phyloP scores from a whole-genome alignment of 2,888 invertebrate species.

The Malacosoma neustria region DNA sequence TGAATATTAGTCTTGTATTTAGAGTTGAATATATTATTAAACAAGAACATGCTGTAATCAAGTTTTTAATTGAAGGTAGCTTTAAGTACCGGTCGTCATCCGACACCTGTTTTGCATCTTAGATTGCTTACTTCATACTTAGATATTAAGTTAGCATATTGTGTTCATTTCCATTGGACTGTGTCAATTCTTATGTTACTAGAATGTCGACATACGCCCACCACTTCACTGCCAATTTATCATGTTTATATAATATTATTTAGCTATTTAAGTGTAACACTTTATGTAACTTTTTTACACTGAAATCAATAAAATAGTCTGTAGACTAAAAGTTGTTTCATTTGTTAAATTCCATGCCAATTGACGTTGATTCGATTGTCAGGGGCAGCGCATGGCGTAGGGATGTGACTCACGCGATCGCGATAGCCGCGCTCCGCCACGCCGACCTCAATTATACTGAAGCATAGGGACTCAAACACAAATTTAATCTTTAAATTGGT shows the following conservation, averaged over 20 bases:
- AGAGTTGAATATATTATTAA: no score
- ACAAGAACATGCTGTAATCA: no score
- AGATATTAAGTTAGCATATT: conserved; percentile 42
- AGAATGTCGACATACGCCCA: conserved; percentile 78
- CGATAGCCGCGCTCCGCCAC: conserved; percentile 20
- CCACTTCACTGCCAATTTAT: conserved; percentile 60
- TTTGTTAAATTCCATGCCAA: conserved; percentile 64
- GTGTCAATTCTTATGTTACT: conserved; percentile 79
- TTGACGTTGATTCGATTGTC: conserved; percentile 47
- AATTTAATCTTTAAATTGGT: conserved; percentile 65
- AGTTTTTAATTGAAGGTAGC: no score
- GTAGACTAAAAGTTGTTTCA: conserved; percentile 62
- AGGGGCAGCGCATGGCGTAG: conserved; percentile 30
- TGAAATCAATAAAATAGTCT: conserved; percentile 61
- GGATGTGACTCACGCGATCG: conserved; percentile 40
- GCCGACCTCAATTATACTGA: conserved; percentile 2
- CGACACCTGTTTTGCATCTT: conserved; percentile 51
- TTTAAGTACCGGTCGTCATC: conserved; percentile 22
- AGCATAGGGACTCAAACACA: conserved; percentile 32
- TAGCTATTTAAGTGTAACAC: conserved; percentile 41
- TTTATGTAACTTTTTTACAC: conserved; percentile 61
- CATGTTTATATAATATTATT: conserved; percentile 31
- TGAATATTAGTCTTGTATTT: conserved; percentile 14
- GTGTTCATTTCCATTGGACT: conserved; percentile 71
- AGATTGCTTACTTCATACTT: conserved; percentile 35